A percentile compares a stretch with the other conserved stretches of the same genome.
phyloP scores from a whole-genome alignment of 1,140 invertebrate species.

The Geopemphigus sp. region DNA sequence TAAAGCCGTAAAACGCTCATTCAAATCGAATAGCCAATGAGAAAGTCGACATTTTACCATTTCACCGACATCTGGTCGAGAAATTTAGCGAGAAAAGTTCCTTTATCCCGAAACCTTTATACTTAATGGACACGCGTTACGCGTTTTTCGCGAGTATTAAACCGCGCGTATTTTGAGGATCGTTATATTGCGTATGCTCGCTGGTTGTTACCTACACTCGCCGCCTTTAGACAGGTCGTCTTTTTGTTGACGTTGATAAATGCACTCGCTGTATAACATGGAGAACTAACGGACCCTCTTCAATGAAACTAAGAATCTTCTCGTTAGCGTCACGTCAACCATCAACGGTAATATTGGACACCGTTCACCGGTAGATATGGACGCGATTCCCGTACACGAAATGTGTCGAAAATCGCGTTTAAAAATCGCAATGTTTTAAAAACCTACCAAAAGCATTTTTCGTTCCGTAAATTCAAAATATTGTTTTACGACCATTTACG shows the following conservation, averaged over 20 bases:
- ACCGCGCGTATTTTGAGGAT: not conserved
- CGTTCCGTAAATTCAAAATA: no score
- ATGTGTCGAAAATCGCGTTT: no score
- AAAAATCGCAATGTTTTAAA: no score
- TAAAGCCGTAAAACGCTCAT: slow-evolving; percentile 8
- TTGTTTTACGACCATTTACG: no score
- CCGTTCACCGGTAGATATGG: no score
- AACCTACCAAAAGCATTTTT: no score
- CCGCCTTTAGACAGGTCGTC: not conserved
- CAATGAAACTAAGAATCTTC: not conserved
- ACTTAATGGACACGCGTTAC: not conserved
- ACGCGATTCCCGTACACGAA: no score
- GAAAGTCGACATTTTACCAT: not conserved
- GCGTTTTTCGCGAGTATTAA: not conserved
- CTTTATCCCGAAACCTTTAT: not conserved
- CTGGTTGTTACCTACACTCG: no score
- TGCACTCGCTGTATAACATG: not conserved
- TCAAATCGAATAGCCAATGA: not conserved
- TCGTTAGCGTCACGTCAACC: not conserved
- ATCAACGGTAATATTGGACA: not conserved
- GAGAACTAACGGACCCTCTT: not conserved
- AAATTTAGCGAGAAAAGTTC: no score
- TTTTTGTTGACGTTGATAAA: slow-evolving; percentile 30
- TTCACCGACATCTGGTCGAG: no score
- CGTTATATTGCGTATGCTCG: not conserved